A percentile compares a stretch with the other conserved stretches of the same genome.
Conservation (phyloP, 2,888 invertebrate species). For the Embidobia sp. region DNA sequence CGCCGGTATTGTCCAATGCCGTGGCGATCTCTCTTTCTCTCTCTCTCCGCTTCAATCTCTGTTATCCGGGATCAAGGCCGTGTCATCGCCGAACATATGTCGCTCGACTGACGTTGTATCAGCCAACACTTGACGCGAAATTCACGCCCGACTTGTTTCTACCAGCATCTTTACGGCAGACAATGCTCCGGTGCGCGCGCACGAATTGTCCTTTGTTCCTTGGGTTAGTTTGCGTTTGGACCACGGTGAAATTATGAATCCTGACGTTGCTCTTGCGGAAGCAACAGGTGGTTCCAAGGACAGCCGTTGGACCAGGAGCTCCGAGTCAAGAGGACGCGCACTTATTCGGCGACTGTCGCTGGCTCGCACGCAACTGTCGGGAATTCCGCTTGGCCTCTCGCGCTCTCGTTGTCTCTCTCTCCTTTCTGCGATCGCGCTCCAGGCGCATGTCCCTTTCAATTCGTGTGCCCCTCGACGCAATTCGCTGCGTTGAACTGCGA, state of each 20-base stretch:
- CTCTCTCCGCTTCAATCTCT: background rate
- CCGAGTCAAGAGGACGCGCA: conserved; percentile 10
- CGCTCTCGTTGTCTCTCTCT: conserved; percentile 25
- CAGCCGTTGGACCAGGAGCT: conserved; percentile 1
- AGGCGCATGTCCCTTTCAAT: conserved; percentile 65
- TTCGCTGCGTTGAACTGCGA: conserved; percentile 26
- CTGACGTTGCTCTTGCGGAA: no score
- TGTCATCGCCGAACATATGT: conserved; percentile 32
- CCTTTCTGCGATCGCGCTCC: conserved; percentile 34
- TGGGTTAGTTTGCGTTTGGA: no score
- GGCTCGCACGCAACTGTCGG: conserved; percentile 53
- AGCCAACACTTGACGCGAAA: background rate
- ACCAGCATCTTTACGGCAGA: no score
- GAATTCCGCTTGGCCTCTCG: conserved; percentile 48
- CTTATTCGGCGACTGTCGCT: conserved; percentile 38
- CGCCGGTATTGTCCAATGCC: conserved; percentile 20
- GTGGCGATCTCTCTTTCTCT: background rate
- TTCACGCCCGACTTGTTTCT: no score
- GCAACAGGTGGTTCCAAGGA: conserved; percentile 4
- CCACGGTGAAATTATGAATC: no score
- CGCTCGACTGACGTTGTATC: conserved; percentile 2
- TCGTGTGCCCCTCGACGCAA: conserved; percentile 33
- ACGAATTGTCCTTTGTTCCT: no score
- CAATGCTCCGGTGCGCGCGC: no score
- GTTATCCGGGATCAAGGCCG: conserved; percentile 55